These are phyloP conservation scores for Murina feae DNA, from an alignment of 2,113 vertebrate species.

Conservation along the genomic window DNA sequence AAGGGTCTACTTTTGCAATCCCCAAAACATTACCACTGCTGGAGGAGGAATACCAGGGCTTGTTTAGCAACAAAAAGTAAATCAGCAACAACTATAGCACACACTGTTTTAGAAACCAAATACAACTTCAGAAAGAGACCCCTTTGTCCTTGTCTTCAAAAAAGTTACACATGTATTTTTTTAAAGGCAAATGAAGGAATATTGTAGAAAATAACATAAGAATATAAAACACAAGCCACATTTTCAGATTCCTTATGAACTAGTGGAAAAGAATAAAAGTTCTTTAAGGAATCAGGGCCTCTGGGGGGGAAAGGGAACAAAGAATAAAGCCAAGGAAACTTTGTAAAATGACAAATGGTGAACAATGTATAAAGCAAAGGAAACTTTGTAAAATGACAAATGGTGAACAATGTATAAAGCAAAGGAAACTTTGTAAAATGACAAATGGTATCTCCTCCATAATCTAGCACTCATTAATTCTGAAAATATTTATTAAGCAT, in stretches of 20 bases:
- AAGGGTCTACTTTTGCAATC: conserved; percentile 11
- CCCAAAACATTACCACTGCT: background rate
- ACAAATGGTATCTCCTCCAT: background rate
- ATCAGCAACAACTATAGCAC: background rate
- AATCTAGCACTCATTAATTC: background rate
- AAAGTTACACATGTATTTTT: background rate
- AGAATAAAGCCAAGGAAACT: background rate
- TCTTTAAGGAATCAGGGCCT: background rate
- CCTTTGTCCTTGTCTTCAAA: background rate
- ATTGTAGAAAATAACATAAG: background rate
- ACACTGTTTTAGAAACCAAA: conserved; percentile 34
- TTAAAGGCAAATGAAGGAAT: background rate
- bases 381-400: conserved; percentile 18
- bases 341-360: background rate
- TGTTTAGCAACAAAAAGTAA: conserved; percentile 24
- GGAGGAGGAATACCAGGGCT: background rate
- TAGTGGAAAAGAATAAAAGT: background rate
- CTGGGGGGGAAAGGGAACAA: background rate
- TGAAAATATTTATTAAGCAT: conserved; percentile 27
- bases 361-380: background rate
- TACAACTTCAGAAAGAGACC: background rate
- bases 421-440: background rate
- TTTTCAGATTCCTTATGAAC: conserved; percentile 27
- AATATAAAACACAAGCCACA: background rate
- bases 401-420: background rate